Evolutionary conservation across 30 jellyfish, hydroid and myxozoan species (phyloP), one percentile per base, ranked within the genome.

Genomic region (Nemopilema nomurai): DNA sequence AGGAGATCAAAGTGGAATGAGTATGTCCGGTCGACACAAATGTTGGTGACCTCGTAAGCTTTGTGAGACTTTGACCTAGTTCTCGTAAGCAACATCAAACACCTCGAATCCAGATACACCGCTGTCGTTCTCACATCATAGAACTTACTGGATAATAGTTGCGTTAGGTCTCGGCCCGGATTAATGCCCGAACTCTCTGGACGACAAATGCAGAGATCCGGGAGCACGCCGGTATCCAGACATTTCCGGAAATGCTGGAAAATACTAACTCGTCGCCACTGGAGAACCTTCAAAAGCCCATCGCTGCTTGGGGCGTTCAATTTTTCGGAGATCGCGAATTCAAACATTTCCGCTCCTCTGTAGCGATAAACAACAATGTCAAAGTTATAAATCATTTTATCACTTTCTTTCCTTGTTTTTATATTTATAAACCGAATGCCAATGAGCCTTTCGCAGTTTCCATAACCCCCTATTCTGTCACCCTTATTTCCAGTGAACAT

Each of bases 201-300:
- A 22, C 99, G 91, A 66, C 99, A 94, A 57, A 94, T 78, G 70
- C 99, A 94, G 33, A 94, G 82, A 27, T 94, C 91, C 49, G 95
- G 93, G 16, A 83, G 85, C 0, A 90, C 91, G 27, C 90, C 92
- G 1, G 64, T 62, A 70, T 94, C 99, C 30, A 76, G 82, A 71
- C 99, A 94, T 68, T 94, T 94, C 26, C 97, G 67, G 67, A 82
- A 94, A 76, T 94, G 99, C 52, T 94, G 99, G 74, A 71, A 94
- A 9, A 94, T 94, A 78, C 96, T 94, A 1, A 94, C 99, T 16
- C 99, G 90, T 51, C 97, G 99, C 99, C 99, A 94, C 31, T 83
- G 89, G 18, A 83, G 71, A 32, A 90, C 74, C 18, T 67, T 67
- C 57, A 84, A 77, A 22, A 30, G 63, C n/a, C 82, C 92, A 22